phyloP scores from a whole-genome alignment of 2,113 vertebrate genomes.

The Echinops telfairi region DNA sequence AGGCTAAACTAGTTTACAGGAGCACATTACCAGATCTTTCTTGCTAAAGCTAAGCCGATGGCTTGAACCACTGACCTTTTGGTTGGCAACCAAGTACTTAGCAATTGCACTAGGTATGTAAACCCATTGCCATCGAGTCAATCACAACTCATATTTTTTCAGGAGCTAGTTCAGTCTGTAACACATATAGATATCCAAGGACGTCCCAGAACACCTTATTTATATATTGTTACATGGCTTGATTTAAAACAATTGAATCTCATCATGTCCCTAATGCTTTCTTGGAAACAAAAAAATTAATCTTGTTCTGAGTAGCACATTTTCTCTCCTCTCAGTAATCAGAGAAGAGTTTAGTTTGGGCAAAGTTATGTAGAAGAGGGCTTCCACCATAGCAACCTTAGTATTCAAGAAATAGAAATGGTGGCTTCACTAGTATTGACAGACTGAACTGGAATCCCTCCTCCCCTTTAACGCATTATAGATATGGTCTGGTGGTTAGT shows the following conservation, averaged over 20 bases:
- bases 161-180: too few species aligned
- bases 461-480: neutral
- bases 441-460: neutral
- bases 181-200: neutral
- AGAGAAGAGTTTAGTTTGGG: neutral
- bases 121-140: too few species aligned
- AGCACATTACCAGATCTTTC: too few species aligned
- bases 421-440: neutral
- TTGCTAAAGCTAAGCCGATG: too few species aligned
- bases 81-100: too few species aligned
- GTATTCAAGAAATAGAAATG: neutral
- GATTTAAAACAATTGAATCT: neutral
- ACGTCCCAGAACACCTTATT: neutral
- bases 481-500: neutral
- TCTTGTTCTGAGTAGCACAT: constrained; percentile 26
- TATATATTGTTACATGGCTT: neutral
- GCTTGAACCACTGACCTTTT: too few species aligned
- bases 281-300: neutral
- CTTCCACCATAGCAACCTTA: neutral
- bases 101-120: too few species aligned
- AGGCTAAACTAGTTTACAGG: too few species aligned
- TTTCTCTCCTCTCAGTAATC: neutral
- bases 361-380: too few species aligned
- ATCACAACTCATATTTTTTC: too few species aligned
- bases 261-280: constrained; percentile 38